Evolutionary conservation across 2,888 invertebrate genomes (phyloP), one percentile per base, ranked within the genome.

Genomic region (Athripsodes cinereus): DNA sequence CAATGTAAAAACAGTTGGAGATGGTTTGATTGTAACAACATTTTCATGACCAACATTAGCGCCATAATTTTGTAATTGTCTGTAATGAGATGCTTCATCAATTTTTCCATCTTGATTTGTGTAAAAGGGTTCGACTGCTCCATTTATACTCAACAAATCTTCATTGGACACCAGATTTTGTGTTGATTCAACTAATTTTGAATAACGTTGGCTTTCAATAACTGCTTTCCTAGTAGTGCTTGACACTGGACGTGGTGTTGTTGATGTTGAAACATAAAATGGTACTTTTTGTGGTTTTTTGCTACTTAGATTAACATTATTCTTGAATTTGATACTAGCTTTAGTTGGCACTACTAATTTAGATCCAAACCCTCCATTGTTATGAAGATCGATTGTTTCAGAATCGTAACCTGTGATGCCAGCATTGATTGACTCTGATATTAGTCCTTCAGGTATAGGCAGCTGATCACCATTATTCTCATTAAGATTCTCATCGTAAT

Each of bases 121-220:
- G 6, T 49, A 47, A 49, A 55, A 52, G 26, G 16, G 20, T 40
- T 70, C 71, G 5, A 72, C 70, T 1, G 78, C 78, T n/a, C 71
- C 70, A 66, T 87, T 87, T 1, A 87, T 86, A 66, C 78, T 79
- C 10, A 85, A 65, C 8, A 87, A 75, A 69, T 86, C 86, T 66
- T 84, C 81, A 61, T 82, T 83, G 0, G 82, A 76, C 59, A 87
- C 81, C 10, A 85, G 70, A 68, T 84, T 81, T 67, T 80, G 80
- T 1, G 83, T 83, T 1, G 76, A 81, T 46, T 79, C 79, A 13
- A 83, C 80, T 44, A 84, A 69, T 65, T 74, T 80, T 2, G 75
- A 74, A 54, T 60, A 63, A 13, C 22, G n/a, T n/a, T 22, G n/a
- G 18, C 46, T 26, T n/a, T 46, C 19, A 0, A 11, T 18, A 40